A percentile compares a stretch with the other conserved stretches of the same genome.
phyloP scores from a whole-genome alignment of 2,888 invertebrate genomes.

The Melanotus villosus region DNA sequence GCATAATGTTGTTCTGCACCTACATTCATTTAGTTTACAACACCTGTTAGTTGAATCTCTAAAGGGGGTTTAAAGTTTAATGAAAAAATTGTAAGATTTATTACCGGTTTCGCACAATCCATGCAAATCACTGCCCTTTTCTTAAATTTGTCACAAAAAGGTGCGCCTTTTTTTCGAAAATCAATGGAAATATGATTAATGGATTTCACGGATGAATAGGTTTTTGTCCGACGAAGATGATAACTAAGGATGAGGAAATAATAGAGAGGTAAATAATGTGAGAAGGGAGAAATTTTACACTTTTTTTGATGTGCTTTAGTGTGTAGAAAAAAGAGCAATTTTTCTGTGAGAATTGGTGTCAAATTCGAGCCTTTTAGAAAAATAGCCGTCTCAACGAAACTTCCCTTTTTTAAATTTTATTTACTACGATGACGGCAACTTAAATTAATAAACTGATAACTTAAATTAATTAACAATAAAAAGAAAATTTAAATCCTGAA shows the following conservation, averaged over 20 bases:
- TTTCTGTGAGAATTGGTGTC: too few species aligned
- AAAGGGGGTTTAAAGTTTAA: slow-evolving; percentile 8
- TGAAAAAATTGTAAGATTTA: slow-evolving; percentile 20
- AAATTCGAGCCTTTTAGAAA: too few species aligned
- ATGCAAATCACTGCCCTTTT: slow-evolving; percentile 1
- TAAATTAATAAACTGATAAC: too few species aligned
- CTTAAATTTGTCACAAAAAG: slow-evolving; percentile 8
- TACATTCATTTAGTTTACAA: slow-evolving; percentile 32
- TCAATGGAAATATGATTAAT: slow-evolving; percentile 6
- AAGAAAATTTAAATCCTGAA: too few species aligned
- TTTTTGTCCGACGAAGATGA: slow-evolving; percentile 3
- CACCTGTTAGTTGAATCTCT: slow-evolving; percentile 27
- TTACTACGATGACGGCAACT: too few species aligned
- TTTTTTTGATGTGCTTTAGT: too few species aligned
- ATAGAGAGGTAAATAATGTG: slow-evolving; percentile 4
- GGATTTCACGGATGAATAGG: slow-evolving; percentile 1
- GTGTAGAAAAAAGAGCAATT: too few species aligned
- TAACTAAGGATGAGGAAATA: neutral
- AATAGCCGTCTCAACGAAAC: too few species aligned
- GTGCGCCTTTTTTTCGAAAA: slow-evolving; percentile 7
- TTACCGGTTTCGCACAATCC: neutral
- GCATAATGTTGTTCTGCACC: slow-evolving; percentile 39
- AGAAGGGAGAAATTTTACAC: neutral
- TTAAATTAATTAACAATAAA: too few species aligned
- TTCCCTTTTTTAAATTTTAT: too few species aligned